Base-by-base conservation (phyloP, 2,888 invertebrate species). In the Pandemis corylana region DNA sequence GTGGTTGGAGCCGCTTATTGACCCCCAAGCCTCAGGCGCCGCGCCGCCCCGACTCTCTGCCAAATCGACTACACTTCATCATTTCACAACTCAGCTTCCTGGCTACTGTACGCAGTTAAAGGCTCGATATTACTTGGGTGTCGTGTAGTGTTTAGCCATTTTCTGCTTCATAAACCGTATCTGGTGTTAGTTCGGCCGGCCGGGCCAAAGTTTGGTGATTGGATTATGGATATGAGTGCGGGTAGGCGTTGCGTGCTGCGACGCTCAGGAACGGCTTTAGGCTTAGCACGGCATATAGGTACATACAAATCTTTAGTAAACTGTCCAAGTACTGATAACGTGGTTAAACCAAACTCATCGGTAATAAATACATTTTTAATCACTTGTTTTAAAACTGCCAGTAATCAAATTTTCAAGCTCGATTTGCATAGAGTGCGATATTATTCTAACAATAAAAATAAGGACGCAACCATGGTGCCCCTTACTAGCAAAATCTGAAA, bases 401-500 rank as follows among this genome's bases (percentile, higher is more conserved):
- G 59, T 59, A 59, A 28, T 59, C 28, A 59, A 20, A 28, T 5
- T 28, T 28, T 59, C 12, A 62, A 62, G 7, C 36, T 64, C 10
- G 12, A 41, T 56, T 56, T 56, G 15, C 56, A 56, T 64, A 64
- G 13, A 64, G 41, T 7, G 65, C 78, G 81, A 82, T 81, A 84
- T 84, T 86, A 89, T 87, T 88, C 87, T 87, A 84, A 84, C 81
- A 83, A 85, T 89, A 89, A 90, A 75, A 89, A 88, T 89, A 90
- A 91, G 88, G 90, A 91, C 88, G 90, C 87, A 80, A 82, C 83
- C 81, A 85, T 84, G 80, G 83, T 87, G 84, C 85, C 85, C 85
- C 84, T 46, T 70, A 87, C 89, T 88, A 87, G 88, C 88, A 81
- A 88, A 92, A 92, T 90, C 91, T 89, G 90, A 93, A 93, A 94